Base-by-base conservation (phyloP, 2,797 vertebrate genomes). In the Tapirus indicus region DNA sequence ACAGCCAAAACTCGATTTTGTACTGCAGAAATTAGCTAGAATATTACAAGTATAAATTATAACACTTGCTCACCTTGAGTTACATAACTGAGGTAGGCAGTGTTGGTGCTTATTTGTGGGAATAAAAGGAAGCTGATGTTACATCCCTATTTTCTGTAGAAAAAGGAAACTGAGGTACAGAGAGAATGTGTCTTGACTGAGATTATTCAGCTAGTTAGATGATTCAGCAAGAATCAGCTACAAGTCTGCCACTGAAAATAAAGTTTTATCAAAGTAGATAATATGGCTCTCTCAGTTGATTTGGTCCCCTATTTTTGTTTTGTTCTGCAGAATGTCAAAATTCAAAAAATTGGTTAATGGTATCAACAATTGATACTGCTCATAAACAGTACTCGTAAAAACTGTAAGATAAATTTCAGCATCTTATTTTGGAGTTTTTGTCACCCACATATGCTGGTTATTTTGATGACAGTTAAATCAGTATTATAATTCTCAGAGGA, bases 81-180 rank as follows among this genome's bases (percentile, higher is more conserved):
- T 83, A 69, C 13, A 64, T 56, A 93, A 75, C 13, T 5, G 44
- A 93, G 62, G 49, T 35, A 78, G 49, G 49, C 10, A 17, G 32
- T n/a, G 44, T 52, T 52, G 27, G 38, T 52, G 44, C 38, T 95
- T 74, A 17, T 68, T 77, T 86, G 66, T 91, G 20, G 35, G 23
- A 91, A 77, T 87, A 78, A 85, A 89, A 88, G n/a, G 78, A 93
- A 95, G 72, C 29, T 72, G 35, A 29, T 74, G 16, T 96, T 95
- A 84, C 17, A 58, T 18, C 21, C 54, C 27, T 60, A 79, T 87
- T 87, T 96, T 75, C 90, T 80, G 41, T 52, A 52, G 32, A 49
- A 44, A 92, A 85, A 91, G 56, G 54, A 85, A 79, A 64, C 38
- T 56, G 52, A 89, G 60, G 56, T 44, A 0, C 47, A 60, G 68